These are phyloP conservation scores for Phylloscopus collybita DNA, from an alignment of 2,797 vertebrate species.

Conservation along the genomic window DNA sequence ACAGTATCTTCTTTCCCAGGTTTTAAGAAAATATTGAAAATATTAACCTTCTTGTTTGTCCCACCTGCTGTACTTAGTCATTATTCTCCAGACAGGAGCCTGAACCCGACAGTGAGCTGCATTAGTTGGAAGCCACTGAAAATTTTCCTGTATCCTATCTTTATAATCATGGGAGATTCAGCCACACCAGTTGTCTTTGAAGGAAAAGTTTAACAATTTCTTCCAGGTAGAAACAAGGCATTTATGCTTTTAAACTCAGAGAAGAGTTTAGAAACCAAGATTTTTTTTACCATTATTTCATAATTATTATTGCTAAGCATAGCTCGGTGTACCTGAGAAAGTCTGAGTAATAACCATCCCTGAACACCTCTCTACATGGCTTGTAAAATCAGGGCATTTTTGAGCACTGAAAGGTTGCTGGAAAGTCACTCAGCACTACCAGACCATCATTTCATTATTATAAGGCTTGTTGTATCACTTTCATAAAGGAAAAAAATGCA, in stretches of 20 bases:
- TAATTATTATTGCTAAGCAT: not conserved
- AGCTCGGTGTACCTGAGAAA: not conserved
- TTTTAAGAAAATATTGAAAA: not conserved
- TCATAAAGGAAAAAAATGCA: constrained; percentile 7
- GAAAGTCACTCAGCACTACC: constrained; percentile 26
- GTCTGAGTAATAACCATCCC: not conserved
- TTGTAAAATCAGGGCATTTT: constrained; percentile 53
- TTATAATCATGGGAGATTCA: not conserved
- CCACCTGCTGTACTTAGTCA: not conserved
- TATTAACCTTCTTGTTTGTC: not conserved
- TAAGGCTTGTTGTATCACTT: constrained; percentile 10
- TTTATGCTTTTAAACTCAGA: not conserved
- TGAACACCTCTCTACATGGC: constrained; percentile 21
- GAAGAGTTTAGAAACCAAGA: not conserved
- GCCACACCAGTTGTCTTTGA: not conserved
- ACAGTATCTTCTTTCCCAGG: not conserved
- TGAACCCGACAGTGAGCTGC: fast-evolving
- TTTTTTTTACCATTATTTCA: not conserved
- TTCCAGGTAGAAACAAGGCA: not conserved
- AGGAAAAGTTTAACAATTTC: not conserved
- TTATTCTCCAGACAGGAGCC: not conserved
- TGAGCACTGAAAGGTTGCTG: constrained; percentile 32
- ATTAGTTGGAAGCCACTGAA: not conserved
- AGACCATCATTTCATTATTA: constrained; percentile 14
- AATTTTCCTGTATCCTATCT: not conserved